Percentiles rank a stretch among this genome's conserved stretches.
Conservation (phyloP, 2,113 vertebrate genomes). For the Pelecanoides urinatrix region DNA sequence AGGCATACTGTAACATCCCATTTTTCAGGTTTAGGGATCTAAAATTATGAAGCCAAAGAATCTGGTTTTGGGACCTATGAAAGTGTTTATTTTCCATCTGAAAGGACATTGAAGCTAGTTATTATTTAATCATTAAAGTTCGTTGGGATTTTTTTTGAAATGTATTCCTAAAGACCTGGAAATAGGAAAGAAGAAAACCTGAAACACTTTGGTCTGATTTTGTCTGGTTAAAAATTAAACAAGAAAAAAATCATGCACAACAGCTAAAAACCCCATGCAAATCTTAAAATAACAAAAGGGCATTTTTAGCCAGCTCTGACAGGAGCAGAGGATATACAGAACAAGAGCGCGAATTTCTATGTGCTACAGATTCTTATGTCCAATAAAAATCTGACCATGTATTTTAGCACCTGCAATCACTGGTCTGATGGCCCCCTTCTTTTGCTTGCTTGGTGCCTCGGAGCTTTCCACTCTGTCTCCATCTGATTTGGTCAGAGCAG, state of each 20-base stretch:
- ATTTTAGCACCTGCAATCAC: background rate
- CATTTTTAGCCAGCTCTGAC: background rate
- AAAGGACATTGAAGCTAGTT: background rate
- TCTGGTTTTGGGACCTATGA: background rate
- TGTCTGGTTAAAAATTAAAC: background rate
- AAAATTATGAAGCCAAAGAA: background rate
- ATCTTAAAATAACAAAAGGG: background rate
- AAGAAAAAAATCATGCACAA: background rate
- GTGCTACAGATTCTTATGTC: background rate
- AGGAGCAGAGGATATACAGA: background rate
- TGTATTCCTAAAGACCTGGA: background rate
- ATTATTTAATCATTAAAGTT: background rate
- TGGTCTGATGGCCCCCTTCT: accelerated
- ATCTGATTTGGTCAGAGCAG: background rate
- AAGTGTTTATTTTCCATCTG: background rate
- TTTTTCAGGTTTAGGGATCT: background rate
- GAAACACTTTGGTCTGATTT: background rate
- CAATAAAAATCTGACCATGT: background rate
- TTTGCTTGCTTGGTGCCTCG: background rate
- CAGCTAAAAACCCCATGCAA: background rate
- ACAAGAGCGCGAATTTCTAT: background rate
- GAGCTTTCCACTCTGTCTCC: background rate
- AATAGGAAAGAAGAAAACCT: background rate
- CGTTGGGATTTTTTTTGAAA: background rate
- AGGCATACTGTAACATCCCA: background rate